These are phyloP conservation scores for Andrena minutula DNA, from an alignment of 2,888 invertebrate species.

Conservation along the genomic window DNA sequence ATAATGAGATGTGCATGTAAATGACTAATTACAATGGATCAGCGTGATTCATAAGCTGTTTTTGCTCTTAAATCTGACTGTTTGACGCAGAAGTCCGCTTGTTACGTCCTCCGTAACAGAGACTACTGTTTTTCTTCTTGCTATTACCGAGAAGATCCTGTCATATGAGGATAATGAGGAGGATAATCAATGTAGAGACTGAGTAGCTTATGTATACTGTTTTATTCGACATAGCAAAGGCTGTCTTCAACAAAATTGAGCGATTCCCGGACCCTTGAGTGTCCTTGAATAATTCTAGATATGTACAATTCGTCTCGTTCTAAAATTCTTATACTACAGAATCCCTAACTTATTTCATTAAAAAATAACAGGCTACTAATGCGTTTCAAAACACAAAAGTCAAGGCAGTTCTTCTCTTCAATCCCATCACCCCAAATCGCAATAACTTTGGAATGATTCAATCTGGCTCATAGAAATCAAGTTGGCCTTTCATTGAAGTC, in stretches of 20 bases:
- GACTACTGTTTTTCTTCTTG: not conserved
- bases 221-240: not conserved
- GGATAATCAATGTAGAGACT: not conserved
- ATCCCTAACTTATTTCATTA: not conserved
- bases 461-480: no score
- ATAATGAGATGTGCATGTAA: not conserved
- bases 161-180: not conserved
- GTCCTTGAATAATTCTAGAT: not conserved
- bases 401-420: no score
- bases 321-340: not conserved
- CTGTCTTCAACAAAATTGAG: not conserved
- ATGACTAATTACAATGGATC: not conserved
- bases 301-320: not conserved
- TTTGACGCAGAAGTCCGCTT: not conserved
- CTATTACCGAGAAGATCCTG: not conserved
- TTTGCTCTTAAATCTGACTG: not conserved
- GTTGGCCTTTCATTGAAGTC: not conserved
- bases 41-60: slow-evolving; percentile 10
- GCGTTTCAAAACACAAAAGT: no score
- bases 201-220: not conserved
- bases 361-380: no score
- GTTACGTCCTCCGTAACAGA: not conserved
- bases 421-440: no score
- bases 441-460: no score
- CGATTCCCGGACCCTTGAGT: not conserved